Percentiles rank a stretch among this genome's conserved stretches.
Evolutionary conservation across 2,797 vertebrate species (phyloP).

Genomic region (Rhinatrema bivittatum): DNA sequence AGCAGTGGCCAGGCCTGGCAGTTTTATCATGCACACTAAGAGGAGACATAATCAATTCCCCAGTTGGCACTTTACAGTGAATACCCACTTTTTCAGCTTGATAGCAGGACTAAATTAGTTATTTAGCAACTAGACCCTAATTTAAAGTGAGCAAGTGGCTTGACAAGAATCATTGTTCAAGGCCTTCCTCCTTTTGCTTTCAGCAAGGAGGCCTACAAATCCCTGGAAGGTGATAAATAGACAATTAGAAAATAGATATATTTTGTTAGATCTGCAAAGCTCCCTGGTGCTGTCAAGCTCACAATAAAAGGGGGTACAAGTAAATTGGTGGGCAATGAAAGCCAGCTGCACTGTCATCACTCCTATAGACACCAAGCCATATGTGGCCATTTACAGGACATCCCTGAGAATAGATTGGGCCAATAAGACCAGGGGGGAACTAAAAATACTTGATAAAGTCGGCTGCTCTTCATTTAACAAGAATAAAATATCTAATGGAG

Average conservation of each 20-base stretch:
- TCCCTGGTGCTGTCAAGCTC: constrained; percentile 59
- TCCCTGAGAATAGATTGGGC: constrained; percentile 59
- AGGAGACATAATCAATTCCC: constrained; percentile 78
- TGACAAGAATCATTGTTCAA: constrained; percentile 76
- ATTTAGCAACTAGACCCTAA: constrained; percentile 75
- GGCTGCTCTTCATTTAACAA: constrained; percentile 70
- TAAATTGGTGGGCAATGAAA: constrained; percentile 73
- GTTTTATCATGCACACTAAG: constrained; percentile 66
- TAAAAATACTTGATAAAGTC: constrained; percentile 70
- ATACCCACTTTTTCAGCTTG: constrained; percentile 76
- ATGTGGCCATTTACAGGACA: constrained; percentile 68
- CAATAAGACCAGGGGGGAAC: constrained; percentile 58
- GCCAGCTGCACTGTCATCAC: constrained; percentile 68
- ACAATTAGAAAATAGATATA: constrained; percentile 82
- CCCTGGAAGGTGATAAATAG: constrained; percentile 75
- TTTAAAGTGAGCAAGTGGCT: constrained; percentile 69
- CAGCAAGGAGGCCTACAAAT: constrained; percentile 62
- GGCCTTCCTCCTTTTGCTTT: constrained; percentile 56
- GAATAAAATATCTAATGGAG: constrained; percentile 70
- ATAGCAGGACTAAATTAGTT: constrained; percentile 78
- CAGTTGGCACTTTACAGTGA: constrained; percentile 67
- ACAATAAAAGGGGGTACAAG: constrained; percentile 63
- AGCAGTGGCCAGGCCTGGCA: constrained; percentile 36
- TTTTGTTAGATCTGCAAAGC: constrained; percentile 71
- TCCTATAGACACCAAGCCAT: constrained; percentile 70